Conservation (phyloP, 2,797 vertebrate species). For the Scyliorhinus canicula region DNA sequence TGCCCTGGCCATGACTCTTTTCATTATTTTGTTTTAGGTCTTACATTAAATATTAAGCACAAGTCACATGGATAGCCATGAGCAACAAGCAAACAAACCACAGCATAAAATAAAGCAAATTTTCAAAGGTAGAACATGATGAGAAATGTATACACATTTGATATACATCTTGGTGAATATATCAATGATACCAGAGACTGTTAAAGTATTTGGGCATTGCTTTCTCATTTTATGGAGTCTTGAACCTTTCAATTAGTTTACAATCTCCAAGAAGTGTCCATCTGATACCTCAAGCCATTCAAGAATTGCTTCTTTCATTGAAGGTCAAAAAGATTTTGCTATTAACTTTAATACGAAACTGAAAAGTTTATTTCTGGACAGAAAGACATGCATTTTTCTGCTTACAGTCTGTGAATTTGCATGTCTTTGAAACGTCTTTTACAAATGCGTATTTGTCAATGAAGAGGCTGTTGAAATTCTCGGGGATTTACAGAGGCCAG, state of each 20-base stretch:
- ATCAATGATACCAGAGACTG: background rate
- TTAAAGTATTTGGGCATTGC: background rate
- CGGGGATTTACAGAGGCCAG: background rate
- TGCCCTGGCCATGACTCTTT: too few relatives aligned
- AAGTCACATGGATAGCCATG: background rate
- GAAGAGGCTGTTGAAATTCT: background rate
- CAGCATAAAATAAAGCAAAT: background rate
- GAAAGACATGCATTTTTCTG: background rate
- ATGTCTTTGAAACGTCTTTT: conserved; percentile 2
- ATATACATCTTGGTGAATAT: background rate
- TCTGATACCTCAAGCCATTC: background rate
- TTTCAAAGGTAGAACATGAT: background rate
- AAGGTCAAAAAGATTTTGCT: background rate
- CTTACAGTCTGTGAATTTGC: background rate
- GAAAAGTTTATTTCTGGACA: background rate
- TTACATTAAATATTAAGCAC: background rate
- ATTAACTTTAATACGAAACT: conserved; percentile 1
- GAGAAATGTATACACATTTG: background rate
- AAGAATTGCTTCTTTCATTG: background rate
- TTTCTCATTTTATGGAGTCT: background rate
- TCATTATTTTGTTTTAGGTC: background rate
- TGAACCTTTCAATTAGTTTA: background rate
- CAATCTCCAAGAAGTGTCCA: background rate
- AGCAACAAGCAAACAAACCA: background rate
- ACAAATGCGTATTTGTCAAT: background rate